These are phyloP conservation scores for Peromyscus aztecus DNA, from an alignment of 2,797 vertebrate genomes.

Conservation along the genomic window DNA sequence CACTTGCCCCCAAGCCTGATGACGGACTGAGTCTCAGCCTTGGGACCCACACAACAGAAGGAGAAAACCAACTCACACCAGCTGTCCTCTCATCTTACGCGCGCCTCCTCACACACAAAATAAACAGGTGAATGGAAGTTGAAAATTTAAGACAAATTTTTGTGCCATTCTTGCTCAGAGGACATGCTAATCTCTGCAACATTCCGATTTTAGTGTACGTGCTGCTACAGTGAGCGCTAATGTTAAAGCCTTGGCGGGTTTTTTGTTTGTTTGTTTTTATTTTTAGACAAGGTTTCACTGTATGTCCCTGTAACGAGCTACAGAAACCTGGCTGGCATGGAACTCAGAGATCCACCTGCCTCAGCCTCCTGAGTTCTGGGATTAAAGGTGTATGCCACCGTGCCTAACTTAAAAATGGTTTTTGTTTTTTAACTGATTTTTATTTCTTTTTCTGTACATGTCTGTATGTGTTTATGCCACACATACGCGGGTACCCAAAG, in stretches of 20 bases:
- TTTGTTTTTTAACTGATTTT: neutral
- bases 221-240: neutral
- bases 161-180: neutral
- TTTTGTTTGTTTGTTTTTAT: neutral
- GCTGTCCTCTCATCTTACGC: neutral
- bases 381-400: neutral
- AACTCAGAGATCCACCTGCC: neutral
- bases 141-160: neutral
- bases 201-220: neutral
- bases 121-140: neutral
- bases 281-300: neutral
- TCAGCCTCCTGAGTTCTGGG: neutral
- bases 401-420: neutral
- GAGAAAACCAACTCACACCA: neutral
- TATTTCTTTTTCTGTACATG: neutral
- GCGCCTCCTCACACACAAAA: neutral
- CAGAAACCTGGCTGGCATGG: neutral
- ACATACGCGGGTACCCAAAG: neutral
- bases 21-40: neutral
- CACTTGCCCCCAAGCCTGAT: neutral
- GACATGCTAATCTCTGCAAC: neutral
- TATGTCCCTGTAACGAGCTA: neutral
- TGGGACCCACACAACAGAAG: neutral
- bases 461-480: neutral
- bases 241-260: neutral